Conservation (phyloP, 2,113 vertebrate genomes). For the Todiramphus saurophagus region DNA sequence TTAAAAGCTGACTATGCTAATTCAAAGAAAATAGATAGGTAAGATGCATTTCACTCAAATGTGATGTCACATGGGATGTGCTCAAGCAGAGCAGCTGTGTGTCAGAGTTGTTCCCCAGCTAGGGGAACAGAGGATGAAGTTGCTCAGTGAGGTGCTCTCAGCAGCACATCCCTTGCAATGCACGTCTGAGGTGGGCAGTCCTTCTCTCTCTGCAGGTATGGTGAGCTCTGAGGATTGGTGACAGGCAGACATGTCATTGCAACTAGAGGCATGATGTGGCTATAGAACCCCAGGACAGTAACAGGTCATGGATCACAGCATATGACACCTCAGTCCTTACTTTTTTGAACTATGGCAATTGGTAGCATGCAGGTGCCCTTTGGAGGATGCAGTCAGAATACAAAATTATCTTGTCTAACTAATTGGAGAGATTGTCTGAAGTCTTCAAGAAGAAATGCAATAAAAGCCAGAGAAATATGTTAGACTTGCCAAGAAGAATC, state of each 20-base stretch:
- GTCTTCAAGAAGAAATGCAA: neutral
- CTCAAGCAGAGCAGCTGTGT: neutral
- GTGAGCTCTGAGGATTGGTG: neutral
- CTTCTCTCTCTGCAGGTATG: neutral
- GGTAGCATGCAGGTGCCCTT: neutral
- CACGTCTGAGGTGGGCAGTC: rapidly evolving
- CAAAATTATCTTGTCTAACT: neutral
- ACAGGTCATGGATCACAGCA: neutral
- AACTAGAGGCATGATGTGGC: neutral
- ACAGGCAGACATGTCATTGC: neutral
- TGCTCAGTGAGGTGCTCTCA: neutral
- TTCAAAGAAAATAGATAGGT: neutral
- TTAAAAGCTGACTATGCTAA: neutral
- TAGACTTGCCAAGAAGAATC: neutral
- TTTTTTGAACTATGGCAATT: neutral
- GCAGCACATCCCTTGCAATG: neutral
- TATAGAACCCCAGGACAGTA: no score
- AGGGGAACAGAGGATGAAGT: neutral
- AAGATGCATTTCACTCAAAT: neutral
- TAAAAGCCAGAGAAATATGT: neutral
- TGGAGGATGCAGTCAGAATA: neutral
- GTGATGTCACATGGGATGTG: neutral
- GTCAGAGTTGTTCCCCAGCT: neutral
- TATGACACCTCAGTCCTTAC: rapidly evolving
- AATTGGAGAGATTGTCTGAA: neutral